Percentiles rank a stretch among this genome's conserved stretches.
Evolutionary conservation across 2,113 vertebrate genomes (phyloP).

Genomic region (Fukomys damarensis): DNA sequence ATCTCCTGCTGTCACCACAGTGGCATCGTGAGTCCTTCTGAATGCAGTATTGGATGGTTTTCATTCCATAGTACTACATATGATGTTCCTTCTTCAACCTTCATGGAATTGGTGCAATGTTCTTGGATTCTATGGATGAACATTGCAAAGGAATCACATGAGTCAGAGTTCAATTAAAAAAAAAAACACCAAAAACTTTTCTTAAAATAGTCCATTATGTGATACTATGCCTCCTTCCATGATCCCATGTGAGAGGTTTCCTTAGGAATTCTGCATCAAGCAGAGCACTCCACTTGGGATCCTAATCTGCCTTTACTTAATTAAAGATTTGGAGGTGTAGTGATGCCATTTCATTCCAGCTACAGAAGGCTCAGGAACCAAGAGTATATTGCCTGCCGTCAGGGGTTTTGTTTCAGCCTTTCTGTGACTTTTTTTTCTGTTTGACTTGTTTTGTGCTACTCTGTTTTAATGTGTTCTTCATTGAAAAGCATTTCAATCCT

Average conservation of each 20-base stretch:
- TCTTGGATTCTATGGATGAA: background rate
- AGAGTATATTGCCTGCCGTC: background rate
- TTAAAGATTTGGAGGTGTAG: background rate
- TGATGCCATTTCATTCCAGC: background rate
- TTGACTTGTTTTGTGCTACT: background rate
- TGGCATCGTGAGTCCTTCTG: background rate
- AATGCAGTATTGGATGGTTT: accelerated
- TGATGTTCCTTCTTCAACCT: background rate
- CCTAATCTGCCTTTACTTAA: background rate
- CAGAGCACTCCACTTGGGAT: background rate
- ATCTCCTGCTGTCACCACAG: background rate
- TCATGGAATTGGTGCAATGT: background rate
- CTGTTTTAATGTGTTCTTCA: background rate
- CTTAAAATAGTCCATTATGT: background rate
- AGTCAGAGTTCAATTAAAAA: background rate
- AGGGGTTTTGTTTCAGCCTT: background rate
- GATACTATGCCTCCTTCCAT: background rate
- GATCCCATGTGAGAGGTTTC: background rate
- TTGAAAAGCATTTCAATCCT: background rate
- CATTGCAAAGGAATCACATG: background rate
- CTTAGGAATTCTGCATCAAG: background rate
- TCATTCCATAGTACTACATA: background rate
- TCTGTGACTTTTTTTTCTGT: background rate
- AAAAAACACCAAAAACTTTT: background rate
- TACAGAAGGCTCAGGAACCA: background rate